phyloP scores from a whole-genome alignment of 2,113 vertebrate species.

The Rhipidura dahli region DNA sequence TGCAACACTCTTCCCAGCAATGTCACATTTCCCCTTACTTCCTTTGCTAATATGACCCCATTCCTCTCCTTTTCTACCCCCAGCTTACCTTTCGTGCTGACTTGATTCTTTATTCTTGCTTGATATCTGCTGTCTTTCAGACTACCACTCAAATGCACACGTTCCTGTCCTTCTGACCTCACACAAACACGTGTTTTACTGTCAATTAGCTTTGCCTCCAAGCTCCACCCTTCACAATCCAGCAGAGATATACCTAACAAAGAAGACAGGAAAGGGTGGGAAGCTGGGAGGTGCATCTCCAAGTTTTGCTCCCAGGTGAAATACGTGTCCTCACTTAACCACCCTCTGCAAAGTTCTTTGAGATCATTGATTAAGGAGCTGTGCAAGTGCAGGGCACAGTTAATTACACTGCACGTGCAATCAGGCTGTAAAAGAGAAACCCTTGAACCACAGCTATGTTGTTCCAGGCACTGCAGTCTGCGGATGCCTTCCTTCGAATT shows the following conservation, averaged over 20 bases:
- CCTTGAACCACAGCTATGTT: neutral
- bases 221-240: neutral
- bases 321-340: neutral
- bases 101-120: neutral
- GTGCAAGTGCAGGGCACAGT: neutral
- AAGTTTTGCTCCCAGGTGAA: neutral
- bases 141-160: neutral
- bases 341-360: neutral
- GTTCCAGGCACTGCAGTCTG: neutral
- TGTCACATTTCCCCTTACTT: neutral
- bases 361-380: neutral
- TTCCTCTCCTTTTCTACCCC: neutral
- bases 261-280: neutral
- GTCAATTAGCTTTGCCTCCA: neutral
- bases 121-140: neutral
- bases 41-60: neutral
- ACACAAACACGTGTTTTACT: neutral
- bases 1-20: neutral
- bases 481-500: neutral
- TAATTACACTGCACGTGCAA: conserved; percentile 18
- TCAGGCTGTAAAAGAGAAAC: conserved; percentile 15
- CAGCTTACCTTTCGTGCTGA: neutral
- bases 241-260: neutral
- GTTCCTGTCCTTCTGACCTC: neutral
- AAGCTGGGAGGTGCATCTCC: neutral